These are phyloP conservation scores for Parambassis ranga DNA, from an alignment of 2,797 vertebrate species.

Conservation along the genomic window DNA sequence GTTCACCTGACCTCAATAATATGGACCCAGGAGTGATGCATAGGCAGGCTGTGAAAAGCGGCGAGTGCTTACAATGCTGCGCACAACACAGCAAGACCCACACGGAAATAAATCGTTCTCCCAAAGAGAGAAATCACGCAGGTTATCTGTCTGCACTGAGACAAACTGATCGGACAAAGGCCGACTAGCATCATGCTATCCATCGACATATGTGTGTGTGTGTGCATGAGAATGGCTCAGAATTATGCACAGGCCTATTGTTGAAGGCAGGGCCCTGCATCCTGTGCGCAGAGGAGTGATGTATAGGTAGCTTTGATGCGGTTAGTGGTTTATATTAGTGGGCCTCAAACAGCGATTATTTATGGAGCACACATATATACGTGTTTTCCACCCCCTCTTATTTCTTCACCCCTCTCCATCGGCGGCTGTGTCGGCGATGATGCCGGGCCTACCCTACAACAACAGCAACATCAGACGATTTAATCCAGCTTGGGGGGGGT, in stretches of 20 bases:
- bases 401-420: constrained; percentile 25
- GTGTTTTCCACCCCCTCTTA: background rate
- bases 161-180: constrained; percentile 62
- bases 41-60: constrained; percentile 14
- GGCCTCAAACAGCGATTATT: constrained; percentile 32
- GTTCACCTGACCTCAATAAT: constrained; percentile 55
- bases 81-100: constrained; percentile 40
- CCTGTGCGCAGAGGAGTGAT: constrained; percentile 55
- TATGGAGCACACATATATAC: constrained; percentile 38
- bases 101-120: background rate
- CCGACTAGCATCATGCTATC: constrained; percentile 70
- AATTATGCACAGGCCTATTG: constrained; percentile 64
- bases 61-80: constrained; percentile 36
- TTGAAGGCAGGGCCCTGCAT: constrained; percentile 65
- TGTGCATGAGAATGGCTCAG: constrained; percentile 40
- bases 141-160: background rate
- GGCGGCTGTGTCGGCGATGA: constrained; percentile 29
- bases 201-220: constrained; percentile 41
- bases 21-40: constrained; percentile 45
- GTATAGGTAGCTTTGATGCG: constrained; percentile 36
- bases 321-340: constrained; percentile 13
- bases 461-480: constrained; percentile 51
- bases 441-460: constrained; percentile 45
- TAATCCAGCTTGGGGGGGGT: constrained; percentile 41
- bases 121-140: constrained; percentile 8